Evolutionary conservation across 2,113 vertebrate genomes (phyloP).

Genomic region (Phylloscopus trochilus): DNA sequence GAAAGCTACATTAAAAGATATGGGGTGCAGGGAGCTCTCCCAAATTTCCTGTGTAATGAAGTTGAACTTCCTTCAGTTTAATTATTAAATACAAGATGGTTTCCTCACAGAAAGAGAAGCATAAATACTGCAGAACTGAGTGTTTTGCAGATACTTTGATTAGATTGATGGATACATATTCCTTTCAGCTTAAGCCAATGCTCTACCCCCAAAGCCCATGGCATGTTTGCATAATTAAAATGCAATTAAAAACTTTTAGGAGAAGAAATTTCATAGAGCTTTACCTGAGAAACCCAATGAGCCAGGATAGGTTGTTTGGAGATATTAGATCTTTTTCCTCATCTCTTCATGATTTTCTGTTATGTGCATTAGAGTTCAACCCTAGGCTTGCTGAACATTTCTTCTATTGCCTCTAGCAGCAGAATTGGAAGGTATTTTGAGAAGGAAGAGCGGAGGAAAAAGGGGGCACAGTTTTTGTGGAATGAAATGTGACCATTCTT

Average conservation of each 20-base stretch:
- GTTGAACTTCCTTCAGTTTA: background rate
- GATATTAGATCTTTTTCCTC: background rate
- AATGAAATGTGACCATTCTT: rapidly evolving
- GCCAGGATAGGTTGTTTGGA: background rate
- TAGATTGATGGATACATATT: background rate
- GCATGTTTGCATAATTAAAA: background rate
- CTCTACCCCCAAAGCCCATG: background rate
- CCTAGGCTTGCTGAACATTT: background rate
- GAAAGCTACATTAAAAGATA: background rate
- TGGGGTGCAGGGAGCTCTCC: background rate
- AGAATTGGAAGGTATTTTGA: background rate
- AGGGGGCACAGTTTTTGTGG: background rate
- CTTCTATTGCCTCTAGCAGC: background rate
- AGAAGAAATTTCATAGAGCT: background rate
- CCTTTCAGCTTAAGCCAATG: background rate
- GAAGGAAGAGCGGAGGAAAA: background rate
- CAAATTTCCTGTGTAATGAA: background rate
- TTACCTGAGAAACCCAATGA: background rate
- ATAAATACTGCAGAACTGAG: background rate
- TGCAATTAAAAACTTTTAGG: background rate
- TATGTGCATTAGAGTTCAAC: background rate
- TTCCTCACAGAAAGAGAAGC: background rate
- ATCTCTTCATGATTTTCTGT: background rate
- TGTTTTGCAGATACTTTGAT: background rate
- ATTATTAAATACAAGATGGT: background rate